A percentile compares a stretch with the other conserved stretches of the same genome.
Conservation (phyloP, 2,113 vertebrate genomes). For the Odontesthes bonariensis region DNA sequence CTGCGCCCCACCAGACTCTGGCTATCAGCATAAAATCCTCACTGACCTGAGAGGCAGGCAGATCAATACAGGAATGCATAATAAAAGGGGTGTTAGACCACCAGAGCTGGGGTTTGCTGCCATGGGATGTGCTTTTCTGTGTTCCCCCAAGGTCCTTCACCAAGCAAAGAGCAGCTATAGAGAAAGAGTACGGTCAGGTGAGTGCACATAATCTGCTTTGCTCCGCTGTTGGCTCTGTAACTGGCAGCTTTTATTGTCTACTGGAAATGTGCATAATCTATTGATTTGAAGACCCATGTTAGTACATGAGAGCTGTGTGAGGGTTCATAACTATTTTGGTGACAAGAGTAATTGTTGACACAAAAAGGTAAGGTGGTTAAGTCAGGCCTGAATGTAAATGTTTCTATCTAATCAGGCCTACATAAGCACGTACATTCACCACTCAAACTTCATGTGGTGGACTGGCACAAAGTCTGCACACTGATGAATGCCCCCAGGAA, state of each 20-base stretch:
- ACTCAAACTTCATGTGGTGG: too few relatives aligned
- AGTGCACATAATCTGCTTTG: conserved; percentile 56
- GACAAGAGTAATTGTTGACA: neutral
- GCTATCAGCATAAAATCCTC: neutral
- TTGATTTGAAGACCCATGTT: conserved; percentile 44
- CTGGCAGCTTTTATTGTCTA: conserved; percentile 14
- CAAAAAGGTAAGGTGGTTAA: neutral
- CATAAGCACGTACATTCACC: too few relatives aligned
- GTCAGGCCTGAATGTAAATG: too few relatives aligned
- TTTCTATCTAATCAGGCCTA: too few relatives aligned
- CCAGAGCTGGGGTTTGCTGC: neutral
- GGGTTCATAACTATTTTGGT: too few relatives aligned
- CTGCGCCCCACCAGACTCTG: neutral
- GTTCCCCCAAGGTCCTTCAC: conserved; percentile 86
- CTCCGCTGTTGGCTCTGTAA: conserved; percentile 23
- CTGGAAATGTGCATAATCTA: conserved; percentile 45
- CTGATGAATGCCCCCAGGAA: too few relatives aligned
- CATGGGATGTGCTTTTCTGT: neutral
- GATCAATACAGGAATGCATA: neutral
- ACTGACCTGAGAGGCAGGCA: neutral
- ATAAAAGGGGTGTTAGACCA: neutral
- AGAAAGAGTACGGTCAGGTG: conserved; percentile 93
- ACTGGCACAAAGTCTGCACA: too few relatives aligned
- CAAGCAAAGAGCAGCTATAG: conserved; percentile 91
- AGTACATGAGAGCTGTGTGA: conserved; percentile 19